These are phyloP conservation scores for Bothrops alternatus DNA, from an alignment of 2,797 vertebrate genomes.

Conservation along the genomic window DNA sequence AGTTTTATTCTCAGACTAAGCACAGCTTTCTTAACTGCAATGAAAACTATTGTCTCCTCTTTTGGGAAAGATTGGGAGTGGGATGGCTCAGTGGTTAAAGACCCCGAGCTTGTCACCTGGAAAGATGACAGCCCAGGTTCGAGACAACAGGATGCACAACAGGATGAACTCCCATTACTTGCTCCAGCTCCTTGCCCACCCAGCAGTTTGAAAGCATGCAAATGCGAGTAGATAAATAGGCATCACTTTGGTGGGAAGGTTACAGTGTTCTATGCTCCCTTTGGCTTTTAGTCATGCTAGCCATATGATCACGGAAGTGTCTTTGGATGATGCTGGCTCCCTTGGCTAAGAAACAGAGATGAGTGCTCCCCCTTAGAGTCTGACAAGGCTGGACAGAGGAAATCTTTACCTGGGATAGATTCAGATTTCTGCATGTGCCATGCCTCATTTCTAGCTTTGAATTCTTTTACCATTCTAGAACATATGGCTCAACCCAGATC, in stretches of 20 bases:
- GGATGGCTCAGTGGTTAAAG: not conserved
- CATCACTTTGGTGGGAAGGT: not conserved
- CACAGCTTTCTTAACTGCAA: not conserved
- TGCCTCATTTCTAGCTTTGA: not conserved
- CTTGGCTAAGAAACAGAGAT: not conserved
- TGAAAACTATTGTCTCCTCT: not conserved
- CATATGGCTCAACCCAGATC: not conserved
- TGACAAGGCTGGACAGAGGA: not conserved
- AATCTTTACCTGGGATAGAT: not conserved
- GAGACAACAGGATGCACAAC: not conserved
- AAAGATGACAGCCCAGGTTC: not conserved
- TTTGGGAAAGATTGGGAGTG: not conserved
- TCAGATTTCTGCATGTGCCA: not conserved
- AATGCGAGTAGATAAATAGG: not conserved
- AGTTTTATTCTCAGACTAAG: not conserved
- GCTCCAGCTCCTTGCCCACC: not conserved
- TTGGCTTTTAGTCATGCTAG: not conserved
- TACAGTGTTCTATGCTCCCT: not conserved
- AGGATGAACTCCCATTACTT: not conserved
- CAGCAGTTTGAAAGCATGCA: not conserved
- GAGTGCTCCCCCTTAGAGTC: not conserved
- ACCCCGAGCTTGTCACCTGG: not conserved
- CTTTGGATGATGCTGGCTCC: not conserved
- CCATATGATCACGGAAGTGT: not conserved
- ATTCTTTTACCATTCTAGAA: not conserved